These are phyloP conservation scores for Antedon bifida DNA, from an alignment of 35 echinoderm and acorn worm genomes.

Conservation along the genomic window DNA sequence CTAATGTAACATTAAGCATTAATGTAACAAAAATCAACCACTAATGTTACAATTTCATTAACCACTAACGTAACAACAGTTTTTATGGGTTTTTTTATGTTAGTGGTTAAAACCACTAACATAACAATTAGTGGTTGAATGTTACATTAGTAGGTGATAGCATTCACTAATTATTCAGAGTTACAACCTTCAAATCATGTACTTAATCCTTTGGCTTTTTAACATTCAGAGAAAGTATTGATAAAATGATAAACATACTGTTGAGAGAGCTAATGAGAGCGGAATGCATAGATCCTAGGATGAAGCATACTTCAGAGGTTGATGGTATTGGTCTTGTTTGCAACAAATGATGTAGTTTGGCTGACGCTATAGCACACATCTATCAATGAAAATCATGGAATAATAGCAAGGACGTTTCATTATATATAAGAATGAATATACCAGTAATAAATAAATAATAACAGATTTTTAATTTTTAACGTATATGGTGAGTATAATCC, in stretches of 20 bases:
- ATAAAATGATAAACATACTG: neutral
- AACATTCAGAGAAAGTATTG: too few species aligned
- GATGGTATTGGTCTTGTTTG: slow-evolving; percentile 57
- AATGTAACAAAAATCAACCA: too few species aligned
- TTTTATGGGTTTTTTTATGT: too few species aligned
- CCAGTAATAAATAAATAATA: neutral
- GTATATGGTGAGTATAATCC: neutral
- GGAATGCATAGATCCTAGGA: slow-evolving; percentile 61
- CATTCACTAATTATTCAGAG: too few species aligned
- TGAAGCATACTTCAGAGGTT: slow-evolving; percentile 68
- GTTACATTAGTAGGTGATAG: too few species aligned
- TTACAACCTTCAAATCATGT: too few species aligned
- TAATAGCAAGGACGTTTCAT: neutral
- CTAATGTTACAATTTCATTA: too few species aligned
- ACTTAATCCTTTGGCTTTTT: too few species aligned
- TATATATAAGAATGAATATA: neutral
- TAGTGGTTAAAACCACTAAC: too few species aligned
- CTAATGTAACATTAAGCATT: too few species aligned
- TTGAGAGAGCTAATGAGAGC: slow-evolving; percentile 32
- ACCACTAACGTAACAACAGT: too few species aligned
- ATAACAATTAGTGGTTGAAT: too few species aligned
- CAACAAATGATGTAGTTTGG: slow-evolving; percentile 67
- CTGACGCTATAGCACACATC: slow-evolving; percentile 84
- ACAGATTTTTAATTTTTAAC: neutral
- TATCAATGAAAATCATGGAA: neutral